A percentile compares a stretch with the other conserved stretches of the same genome.
Evolutionary conservation across 2,797 vertebrate species (phyloP).

Genomic region (Xenops minutus): DNA sequence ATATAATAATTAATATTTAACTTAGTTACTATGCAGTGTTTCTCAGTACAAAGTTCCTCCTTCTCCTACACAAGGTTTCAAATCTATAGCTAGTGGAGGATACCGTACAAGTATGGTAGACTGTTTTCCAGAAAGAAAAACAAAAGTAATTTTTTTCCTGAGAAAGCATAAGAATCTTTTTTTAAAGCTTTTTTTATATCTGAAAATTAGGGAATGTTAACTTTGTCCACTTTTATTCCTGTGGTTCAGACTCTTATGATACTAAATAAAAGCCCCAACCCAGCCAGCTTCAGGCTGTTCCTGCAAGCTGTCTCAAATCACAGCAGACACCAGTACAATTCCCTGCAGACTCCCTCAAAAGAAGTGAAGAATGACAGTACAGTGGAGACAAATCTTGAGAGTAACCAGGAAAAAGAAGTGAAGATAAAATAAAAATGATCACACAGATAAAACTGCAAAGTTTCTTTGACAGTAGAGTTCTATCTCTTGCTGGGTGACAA

Average conservation of each 20-base stretch:
- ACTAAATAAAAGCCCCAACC: not conserved
- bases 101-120: not conserved
- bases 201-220: not conserved
- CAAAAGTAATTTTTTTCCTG: not conserved
- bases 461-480: not conserved
- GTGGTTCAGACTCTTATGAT: not conserved
- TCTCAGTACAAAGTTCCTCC: not conserved
- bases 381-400: not conserved
- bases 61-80: not conserved
- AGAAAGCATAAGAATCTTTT: not conserved
- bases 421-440: conserved; percentile 21
- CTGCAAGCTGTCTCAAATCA: conserved; percentile 1
- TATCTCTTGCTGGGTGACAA: not conserved
- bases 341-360: conserved; percentile 2
- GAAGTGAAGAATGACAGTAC: not conserved
- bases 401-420: not conserved
- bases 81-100: not conserved
- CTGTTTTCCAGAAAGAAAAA: not conserved
- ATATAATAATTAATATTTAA: conserved; percentile 36
- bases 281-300: not conserved
- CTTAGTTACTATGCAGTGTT: not conserved
- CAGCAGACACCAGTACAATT: not conserved
- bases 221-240: not conserved
- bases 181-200: not conserved
- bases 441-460: not conserved